Evolutionary conservation across 37 sponge, comb jelly and placozoan genomes (phyloP).

Genomic region (Spongia lamella): DNA sequence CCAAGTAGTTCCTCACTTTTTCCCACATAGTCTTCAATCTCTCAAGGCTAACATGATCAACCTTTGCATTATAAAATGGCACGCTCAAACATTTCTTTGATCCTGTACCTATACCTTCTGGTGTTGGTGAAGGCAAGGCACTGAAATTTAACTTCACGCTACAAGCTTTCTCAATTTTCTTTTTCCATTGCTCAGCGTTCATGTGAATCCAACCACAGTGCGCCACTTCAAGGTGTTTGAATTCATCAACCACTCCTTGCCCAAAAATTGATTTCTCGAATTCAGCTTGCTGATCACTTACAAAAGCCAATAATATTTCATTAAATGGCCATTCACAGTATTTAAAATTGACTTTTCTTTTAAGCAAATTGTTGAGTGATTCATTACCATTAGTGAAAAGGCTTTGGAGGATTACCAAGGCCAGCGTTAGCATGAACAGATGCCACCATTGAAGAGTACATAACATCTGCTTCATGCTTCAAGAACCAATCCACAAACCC

Average conservation of each 20-base stretch:
- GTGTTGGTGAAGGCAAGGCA: too few species aligned
- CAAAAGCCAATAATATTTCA: not conserved
- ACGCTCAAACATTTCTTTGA: not conserved
- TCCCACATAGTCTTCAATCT: conserved; percentile 4
- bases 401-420: too few species aligned
- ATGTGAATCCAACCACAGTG: not conserved
- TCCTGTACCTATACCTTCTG: too few species aligned
- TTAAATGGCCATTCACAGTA: conserved; percentile 3
- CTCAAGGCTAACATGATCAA: not conserved
- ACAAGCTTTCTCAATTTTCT: too few species aligned
- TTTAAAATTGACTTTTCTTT: not conserved
- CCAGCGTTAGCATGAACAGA: too few species aligned
- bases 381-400: not conserved
- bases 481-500: too few species aligned
- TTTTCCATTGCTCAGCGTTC: not conserved
- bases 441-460: too few species aligned
- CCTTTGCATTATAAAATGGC: not conserved
- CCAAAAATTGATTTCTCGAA: not conserved
- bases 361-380: not conserved
- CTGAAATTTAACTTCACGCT: too few species aligned
- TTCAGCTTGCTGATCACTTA: not conserved
- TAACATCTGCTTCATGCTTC: too few species aligned
- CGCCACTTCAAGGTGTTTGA: too few species aligned
- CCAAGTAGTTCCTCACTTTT: conserved; percentile 7
- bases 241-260: not conserved